Base-by-base conservation (phyloP, 2,113 vertebrate genomes). In the Amia ocellicauda region DNA sequence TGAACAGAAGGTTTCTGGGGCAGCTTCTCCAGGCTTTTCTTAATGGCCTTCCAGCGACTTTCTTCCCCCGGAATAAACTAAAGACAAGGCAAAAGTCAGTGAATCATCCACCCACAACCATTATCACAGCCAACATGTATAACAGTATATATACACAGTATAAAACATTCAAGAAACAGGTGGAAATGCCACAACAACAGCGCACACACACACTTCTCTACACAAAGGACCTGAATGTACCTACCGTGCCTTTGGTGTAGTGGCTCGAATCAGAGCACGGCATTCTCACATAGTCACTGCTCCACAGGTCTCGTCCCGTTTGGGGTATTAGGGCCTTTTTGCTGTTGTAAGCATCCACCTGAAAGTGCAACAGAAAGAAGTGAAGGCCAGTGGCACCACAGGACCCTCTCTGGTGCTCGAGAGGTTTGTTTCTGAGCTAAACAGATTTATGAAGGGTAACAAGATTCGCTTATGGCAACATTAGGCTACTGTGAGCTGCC, bases 281-380 rank as follows among this genome's bases (percentile, higher is more conserved):
- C 80, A 86, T 77, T 71, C 75, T 81, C 49, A 86, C 79, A 19
- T 62, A 57, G 31, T 14, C 0, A 1, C 31, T 57, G 9, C 27
- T 3, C 86, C 83, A 88, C 4, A 58, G 0, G 3, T 69, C 20
- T 10, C 0, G 14, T 0, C 73, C 78, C 0, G 1, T 0, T 16
- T 24, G 8, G n/a, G 79, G 0, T 0, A 2, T 0, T 0, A 74
- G 0, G 7, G 1, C 0, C 0, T 0, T 1, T 1, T 0, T 1
- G 0, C 0, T 0, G 0, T 20, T 16, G 31, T 83, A 82, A 8
- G 0, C 0, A 0, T 0, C 0, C 42, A 74, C 74, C 85, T 87
- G 59, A 13, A 73, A 42, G 41, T 11, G 58, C 40, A 41, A 3
- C 2, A 49, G 17, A 58, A 26, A 53, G 9, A 24, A 26, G 20